These are phyloP conservation scores for Theodoxus fluviatilis DNA, from an alignment of 2,888 invertebrate species.

Conservation along the genomic window DNA sequence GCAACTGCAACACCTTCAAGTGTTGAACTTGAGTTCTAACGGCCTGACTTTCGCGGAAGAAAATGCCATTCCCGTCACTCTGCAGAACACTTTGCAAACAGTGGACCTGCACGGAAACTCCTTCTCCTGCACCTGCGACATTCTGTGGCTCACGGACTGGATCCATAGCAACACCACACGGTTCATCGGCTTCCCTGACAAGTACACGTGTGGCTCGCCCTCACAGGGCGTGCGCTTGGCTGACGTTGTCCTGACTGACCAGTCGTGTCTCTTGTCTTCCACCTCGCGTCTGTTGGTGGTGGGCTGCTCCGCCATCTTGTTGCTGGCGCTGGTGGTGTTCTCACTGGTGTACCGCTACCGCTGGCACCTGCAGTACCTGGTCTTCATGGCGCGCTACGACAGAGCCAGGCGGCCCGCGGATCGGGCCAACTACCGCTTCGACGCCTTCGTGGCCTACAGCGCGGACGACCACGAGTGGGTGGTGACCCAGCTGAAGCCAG, in stretches of 20 bases:
- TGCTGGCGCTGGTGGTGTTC: too few relatives aligned
- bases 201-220: too few relatives aligned
- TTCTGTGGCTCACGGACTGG: slow-evolving; percentile 45
- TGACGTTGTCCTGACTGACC: slow-evolving; percentile 15
- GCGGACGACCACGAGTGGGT: slow-evolving; percentile 75
- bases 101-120: too few relatives aligned
- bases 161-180: not conserved
- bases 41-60: too few relatives aligned
- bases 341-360: slow-evolving; percentile 69
- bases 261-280: slow-evolving; percentile 17
- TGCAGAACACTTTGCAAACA: too few relatives aligned
- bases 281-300: slow-evolving; percentile 21
- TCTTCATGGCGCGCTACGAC: slow-evolving; percentile 45
- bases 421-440: slow-evolving; percentile 67
- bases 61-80: too few relatives aligned
- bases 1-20: slow-evolving; percentile 38
- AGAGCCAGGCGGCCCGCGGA: slow-evolving; percentile 19
- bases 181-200: not conserved
- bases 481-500: slow-evolving; percentile 72
- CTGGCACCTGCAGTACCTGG: slow-evolving; percentile 71
- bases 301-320: slow-evolving; percentile 2
- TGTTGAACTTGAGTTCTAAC: slow-evolving; percentile 70
- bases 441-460: slow-evolving; percentile 77
- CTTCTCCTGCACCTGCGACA: slow-evolving; percentile 72
- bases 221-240: too few relatives aligned